phyloP scores from a whole-genome alignment of 2,797 vertebrate species.

The Lemur catta region DNA sequence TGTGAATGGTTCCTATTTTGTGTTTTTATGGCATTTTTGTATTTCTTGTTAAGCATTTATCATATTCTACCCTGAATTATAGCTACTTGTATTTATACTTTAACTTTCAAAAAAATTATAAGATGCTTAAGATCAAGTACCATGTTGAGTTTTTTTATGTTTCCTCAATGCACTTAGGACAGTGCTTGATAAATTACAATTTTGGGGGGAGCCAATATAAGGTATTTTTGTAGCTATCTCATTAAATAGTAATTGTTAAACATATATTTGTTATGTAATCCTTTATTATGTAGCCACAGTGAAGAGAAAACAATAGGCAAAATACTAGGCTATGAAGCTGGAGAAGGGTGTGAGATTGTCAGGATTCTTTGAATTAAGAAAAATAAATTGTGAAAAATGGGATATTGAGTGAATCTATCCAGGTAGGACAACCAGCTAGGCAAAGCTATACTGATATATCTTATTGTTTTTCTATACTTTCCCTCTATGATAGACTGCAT shows the following conservation, averaged over 20 bases:
- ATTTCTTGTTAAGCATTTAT: conserved; percentile 15
- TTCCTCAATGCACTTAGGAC: not conserved
- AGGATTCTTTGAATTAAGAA: not conserved
- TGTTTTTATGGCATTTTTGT: not conserved
- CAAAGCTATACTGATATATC: not conserved
- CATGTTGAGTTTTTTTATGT: not conserved
- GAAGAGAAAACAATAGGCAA: not conserved
- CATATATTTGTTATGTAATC: not conserved
- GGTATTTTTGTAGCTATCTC: not conserved
- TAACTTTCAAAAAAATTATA: not conserved
- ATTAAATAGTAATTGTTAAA: not conserved
- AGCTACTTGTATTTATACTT: not conserved
- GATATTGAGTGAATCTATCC: not conserved
- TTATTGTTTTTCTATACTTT: not conserved
- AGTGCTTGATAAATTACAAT: not conserved
- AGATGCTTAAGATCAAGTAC: not conserved
- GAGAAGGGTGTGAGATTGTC: not conserved
- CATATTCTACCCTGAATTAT: not conserved
- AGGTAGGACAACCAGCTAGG: not conserved
- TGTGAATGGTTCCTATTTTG: not conserved
- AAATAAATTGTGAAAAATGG: not conserved
- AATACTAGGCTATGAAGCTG: not conserved
- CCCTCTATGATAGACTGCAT: not conserved
- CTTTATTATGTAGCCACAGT: not conserved
- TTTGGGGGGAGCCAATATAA: not conserved